Base-by-base conservation (phyloP, 1,140 invertebrate genomes). In the Drosophila bocqueti region DNA sequence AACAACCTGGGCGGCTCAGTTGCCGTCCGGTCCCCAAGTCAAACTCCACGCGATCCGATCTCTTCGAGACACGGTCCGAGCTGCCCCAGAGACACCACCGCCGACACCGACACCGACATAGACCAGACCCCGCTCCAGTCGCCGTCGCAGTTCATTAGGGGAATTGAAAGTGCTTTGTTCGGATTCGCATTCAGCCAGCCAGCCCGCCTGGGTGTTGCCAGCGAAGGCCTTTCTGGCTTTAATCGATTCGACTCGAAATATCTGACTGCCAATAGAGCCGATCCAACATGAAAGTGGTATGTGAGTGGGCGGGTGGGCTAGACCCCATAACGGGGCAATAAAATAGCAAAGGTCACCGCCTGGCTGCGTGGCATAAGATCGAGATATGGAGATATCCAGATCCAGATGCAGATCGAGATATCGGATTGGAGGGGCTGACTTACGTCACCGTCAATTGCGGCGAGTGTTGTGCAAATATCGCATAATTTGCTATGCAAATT, bases 401-500 rank as follows among this genome's bases (percentile, higher is more conserved):
- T 68, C 47, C 15, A 36, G 72, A 72, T 68, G 45, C 15, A 36
- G 50, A 52, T 21, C 36, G 43, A 43, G 52, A 47, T 50, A 5
- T 29, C 1, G 40, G 50, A 9, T 16, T 29, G 36, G 50, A 49
- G 45, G 18, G 29, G 45, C 26, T 46, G 57, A 24, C 63, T 84
- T 90, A 58, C 79, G 75, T 89, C 81, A 87, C 55, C 34, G 31
- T n/a, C 21, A 31, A 57, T 59, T 75, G 69, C 63, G 46, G 77
- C 59, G 78, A 76, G 26, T 78, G 69, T 63, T 89, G 77, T 84
- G 74, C 63, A 90, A 85, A 90, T 90, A 91, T 90, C 85, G 86
- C 85, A 90, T 90, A 91, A 90, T 90, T 90, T 90, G 79, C 86
- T 90, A 90, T 90, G 85, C 85, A 90, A 90, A 90, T 90, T 40